phyloP scores from a whole-genome alignment of 2,888 invertebrate species.

The Trissolcus brochymenae region DNA sequence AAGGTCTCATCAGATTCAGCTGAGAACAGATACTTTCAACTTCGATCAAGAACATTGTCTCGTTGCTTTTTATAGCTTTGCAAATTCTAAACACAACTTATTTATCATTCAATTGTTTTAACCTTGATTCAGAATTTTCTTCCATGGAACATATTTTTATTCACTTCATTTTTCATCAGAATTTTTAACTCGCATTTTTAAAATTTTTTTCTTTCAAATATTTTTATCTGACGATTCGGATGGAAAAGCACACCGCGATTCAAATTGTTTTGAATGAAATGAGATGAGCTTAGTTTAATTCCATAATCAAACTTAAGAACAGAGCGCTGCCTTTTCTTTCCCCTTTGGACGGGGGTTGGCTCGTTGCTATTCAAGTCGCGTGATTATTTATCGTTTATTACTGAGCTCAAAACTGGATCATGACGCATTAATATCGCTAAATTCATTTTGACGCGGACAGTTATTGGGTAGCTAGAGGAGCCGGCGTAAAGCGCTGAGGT shows the following conservation, averaged over 20 bases:
- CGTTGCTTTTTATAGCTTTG: too few relatives aligned
- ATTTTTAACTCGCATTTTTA: too few relatives aligned
- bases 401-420: slow-evolving; percentile 50
- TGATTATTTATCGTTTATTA: slow-evolving; percentile 60
- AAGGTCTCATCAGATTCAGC: slow-evolving; percentile 60
- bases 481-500: slow-evolving; percentile 69
- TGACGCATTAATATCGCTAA: slow-evolving; percentile 62
- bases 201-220: too few relatives aligned
- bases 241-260: too few relatives aligned
- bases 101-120: too few relatives aligned
- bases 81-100: too few relatives aligned
- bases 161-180: too few relatives aligned
- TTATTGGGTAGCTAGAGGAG: slow-evolving; percentile 70
- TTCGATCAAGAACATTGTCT: slow-evolving; percentile 48
- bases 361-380: slow-evolving; percentile 54
- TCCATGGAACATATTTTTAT: too few relatives aligned
- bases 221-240: too few relatives aligned
- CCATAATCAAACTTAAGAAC: slow-evolving; percentile 46
- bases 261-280: slow-evolving; percentile 35
- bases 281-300: slow-evolving; percentile 43
- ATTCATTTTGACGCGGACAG: slow-evolving; percentile 67
- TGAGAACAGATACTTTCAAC: slow-evolving; percentile 52
- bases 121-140: neutral
- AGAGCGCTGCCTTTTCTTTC: slow-evolving; percentile 19
- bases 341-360: slow-evolving; percentile 13